These are phyloP conservation scores for Aspidiotus destructor DNA, from an alignment of 2,888 invertebrate genomes.

Conservation along the genomic window DNA sequence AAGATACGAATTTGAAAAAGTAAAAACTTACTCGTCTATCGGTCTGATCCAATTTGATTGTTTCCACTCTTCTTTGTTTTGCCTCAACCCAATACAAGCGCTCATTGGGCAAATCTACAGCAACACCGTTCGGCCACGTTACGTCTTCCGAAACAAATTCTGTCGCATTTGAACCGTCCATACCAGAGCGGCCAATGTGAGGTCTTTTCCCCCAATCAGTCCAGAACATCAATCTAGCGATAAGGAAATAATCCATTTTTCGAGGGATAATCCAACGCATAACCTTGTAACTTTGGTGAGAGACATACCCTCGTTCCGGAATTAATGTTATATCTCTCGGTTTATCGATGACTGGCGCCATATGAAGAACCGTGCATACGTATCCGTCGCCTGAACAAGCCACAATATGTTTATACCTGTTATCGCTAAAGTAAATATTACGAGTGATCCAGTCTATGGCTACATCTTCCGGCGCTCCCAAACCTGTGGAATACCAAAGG, in stretches of 20 bases:
- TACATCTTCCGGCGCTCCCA: conserved; percentile 63
- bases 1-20: not conserved
- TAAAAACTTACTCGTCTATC: conserved; percentile 50
- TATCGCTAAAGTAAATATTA: conserved; percentile 74
- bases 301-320: conserved; percentile 55
- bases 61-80: conserved; percentile 56
- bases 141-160: conserved; percentile 55
- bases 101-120: conserved; percentile 66
- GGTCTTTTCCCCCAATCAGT: conserved; percentile 71
- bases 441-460: conserved; percentile 68
- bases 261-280: not conserved
- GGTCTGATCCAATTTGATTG: conserved; percentile 54
- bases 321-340: conserved; percentile 61
- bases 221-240: conserved; percentile 73
- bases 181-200: conserved; percentile 65
- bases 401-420: conserved; percentile 57
- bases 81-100: conserved; percentile 86
- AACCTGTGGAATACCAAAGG: conserved; percentile 43
- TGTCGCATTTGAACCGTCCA: conserved; percentile 66
- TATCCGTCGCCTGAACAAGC: conserved; percentile 61
- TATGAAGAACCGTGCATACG: conserved; percentile 55
- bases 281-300: not conserved
- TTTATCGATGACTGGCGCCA: conserved; percentile 50
- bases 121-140: conserved; percentile 74
- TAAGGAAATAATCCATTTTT: conserved; percentile 12